These are phyloP conservation scores for Pangasius sanitwongsei DNA, from an alignment of 2,797 vertebrate species.

Conservation along the genomic window DNA sequence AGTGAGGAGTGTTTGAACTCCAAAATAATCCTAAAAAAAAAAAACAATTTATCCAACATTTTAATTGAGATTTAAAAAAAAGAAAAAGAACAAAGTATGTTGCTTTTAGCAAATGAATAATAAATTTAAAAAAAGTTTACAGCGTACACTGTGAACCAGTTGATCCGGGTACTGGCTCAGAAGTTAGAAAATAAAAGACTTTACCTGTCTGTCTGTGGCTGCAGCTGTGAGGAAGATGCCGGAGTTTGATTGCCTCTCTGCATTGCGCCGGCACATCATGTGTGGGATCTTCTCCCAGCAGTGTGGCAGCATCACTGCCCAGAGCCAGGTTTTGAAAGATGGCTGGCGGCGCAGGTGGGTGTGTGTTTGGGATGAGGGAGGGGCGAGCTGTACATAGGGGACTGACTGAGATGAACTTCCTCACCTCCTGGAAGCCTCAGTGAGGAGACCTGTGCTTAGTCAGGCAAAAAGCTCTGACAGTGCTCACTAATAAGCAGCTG, in stretches of 20 bases:
- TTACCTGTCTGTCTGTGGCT: constrained; percentile 51
- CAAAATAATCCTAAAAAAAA: background rate
- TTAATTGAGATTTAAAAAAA: background rate
- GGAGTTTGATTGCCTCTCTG: constrained; percentile 49
- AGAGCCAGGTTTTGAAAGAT: constrained; percentile 58
- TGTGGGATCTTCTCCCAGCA: constrained; percentile 52
- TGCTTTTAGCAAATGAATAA: background rate
- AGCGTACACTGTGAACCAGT: background rate
- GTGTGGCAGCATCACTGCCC: constrained; percentile 54
- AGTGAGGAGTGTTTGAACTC: background rate
- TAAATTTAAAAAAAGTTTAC: background rate
- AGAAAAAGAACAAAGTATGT: background rate
- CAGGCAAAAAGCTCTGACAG: constrained; percentile 54
- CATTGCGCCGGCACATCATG: constrained; percentile 58
- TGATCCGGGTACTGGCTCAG: background rate
- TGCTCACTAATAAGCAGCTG: constrained; percentile 48
- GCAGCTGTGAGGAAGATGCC: constrained; percentile 21
- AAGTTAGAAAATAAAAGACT: background rate
- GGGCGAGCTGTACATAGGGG: constrained; percentile 35
- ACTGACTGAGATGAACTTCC: constrained; percentile 50
- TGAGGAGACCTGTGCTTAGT: constrained; percentile 55
- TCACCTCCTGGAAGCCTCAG: constrained; percentile 37
- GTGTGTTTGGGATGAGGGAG: constrained; percentile 36
- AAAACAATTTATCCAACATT: background rate
- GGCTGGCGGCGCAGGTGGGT: constrained; percentile 41